These are phyloP conservation scores for Chelonoidis abingdonii DNA, from an alignment of 2,113 vertebrate species.

Conservation along the genomic window DNA sequence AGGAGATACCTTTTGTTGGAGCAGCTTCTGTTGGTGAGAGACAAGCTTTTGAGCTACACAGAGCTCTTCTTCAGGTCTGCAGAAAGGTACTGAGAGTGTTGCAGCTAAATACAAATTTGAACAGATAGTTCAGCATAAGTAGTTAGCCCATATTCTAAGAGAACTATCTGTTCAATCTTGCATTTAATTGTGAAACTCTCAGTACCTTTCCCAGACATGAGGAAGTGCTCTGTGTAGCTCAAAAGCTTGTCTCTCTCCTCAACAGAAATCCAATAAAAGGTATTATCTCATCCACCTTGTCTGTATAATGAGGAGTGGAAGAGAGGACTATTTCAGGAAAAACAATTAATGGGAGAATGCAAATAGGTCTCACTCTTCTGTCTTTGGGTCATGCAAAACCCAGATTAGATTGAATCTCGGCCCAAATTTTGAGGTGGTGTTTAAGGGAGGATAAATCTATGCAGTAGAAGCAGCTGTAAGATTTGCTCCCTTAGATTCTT, in stretches of 20 bases:
- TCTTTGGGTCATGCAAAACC: background rate
- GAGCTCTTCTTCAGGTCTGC: background rate
- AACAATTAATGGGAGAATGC: background rate
- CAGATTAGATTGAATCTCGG: background rate
- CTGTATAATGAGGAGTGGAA: background rate
- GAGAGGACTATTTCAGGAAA: background rate
- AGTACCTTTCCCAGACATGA: background rate
- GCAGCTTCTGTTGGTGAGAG: background rate
- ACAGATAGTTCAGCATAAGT: background rate
- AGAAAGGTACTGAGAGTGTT: background rate
- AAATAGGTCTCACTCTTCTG: background rate
- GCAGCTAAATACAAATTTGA: background rate
- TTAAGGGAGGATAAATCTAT: background rate
- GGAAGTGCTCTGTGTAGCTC: background rate
- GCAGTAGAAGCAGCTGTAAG: background rate
- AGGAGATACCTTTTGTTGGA: background rate
- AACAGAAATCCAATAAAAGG: background rate
- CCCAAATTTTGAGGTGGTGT: background rate
- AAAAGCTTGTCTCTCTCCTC: background rate
- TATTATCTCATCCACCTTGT: background rate
- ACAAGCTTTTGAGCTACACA: background rate
- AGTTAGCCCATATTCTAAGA: background rate
- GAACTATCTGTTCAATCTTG: background rate
- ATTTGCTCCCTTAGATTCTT: background rate
- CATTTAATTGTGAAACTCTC: background rate